Evolutionary conservation across 2,888 invertebrate species (phyloP).

Genomic region (Rhyacophila evoluta): DNA sequence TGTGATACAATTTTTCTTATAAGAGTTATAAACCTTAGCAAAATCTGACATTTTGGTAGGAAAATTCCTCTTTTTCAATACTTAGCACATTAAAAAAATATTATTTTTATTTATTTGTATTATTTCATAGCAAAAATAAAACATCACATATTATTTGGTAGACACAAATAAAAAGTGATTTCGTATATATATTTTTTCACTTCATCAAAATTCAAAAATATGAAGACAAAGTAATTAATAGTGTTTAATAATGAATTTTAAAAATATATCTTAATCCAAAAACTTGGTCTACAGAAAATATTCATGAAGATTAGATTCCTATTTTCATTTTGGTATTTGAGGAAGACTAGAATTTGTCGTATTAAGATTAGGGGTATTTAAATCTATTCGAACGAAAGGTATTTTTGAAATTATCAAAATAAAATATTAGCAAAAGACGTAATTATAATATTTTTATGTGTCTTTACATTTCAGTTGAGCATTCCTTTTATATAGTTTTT

Average conservation of each 20-base stretch:
- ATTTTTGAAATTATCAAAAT: no score
- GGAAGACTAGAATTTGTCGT: slow-evolving; percentile 8
- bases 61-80: background rate
- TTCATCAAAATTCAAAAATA: no score
- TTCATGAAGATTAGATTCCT: background rate
- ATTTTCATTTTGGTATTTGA: background rate
- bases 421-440: no score
- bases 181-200: no score
- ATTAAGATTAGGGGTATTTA: background rate
- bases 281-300: background rate
- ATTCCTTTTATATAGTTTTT: background rate
- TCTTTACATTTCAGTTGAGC: background rate
- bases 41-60: background rate
- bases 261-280: background rate
- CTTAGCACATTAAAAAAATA: background rate
- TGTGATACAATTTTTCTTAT: no score
- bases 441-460: background rate
- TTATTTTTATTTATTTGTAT: background rate
- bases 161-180: no score
- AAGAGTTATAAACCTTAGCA: background rate
- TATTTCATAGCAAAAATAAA: background rate
- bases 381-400: background rate
- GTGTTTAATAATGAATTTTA: no score
- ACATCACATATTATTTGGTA: no score
- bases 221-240: no score